These are phyloP conservation scores for Anas capensis DNA, from an alignment of 2,797 vertebrate species.

Conservation along the genomic window DNA sequence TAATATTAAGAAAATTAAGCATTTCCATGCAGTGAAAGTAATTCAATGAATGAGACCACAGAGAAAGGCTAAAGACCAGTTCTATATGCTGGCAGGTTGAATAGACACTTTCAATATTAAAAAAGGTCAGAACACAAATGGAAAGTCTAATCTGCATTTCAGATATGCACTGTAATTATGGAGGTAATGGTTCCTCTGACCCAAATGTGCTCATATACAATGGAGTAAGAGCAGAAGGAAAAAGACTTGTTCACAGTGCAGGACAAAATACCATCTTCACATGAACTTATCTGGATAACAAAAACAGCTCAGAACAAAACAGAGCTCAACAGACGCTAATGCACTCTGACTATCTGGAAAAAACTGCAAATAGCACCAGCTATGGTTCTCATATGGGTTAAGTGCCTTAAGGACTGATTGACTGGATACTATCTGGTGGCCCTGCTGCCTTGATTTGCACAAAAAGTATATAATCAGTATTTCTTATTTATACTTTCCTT, in stretches of 20 bases:
- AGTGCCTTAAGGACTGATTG: not conserved
- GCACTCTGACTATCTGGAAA: not conserved
- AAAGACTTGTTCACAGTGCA: not conserved
- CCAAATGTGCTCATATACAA: not conserved
- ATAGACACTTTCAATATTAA: not conserved
- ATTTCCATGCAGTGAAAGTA: not conserved
- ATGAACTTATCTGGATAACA: not conserved
- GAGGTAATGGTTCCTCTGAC: not conserved
- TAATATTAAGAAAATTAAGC: not conserved
- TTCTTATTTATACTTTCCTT: not conserved
- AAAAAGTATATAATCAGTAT: not conserved
- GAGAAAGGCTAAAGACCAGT: not conserved
- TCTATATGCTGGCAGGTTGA: not conserved
- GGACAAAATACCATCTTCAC: not conserved
- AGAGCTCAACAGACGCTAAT: slow-evolving; percentile 12
- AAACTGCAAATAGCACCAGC: not conserved
- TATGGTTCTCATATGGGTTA: not conserved
- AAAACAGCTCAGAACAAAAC: slow-evolving; percentile 22
- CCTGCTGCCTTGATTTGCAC: not conserved
- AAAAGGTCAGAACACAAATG: not conserved
- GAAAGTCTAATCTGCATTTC: not conserved
- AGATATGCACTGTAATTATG: not conserved
- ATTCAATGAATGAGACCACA: not conserved
- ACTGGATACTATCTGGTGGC: not conserved
- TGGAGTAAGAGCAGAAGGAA: not conserved